These are phyloP conservation scores for Erythrocercus mccallii DNA, from an alignment of 2,113 vertebrate species.

Conservation along the genomic window DNA sequence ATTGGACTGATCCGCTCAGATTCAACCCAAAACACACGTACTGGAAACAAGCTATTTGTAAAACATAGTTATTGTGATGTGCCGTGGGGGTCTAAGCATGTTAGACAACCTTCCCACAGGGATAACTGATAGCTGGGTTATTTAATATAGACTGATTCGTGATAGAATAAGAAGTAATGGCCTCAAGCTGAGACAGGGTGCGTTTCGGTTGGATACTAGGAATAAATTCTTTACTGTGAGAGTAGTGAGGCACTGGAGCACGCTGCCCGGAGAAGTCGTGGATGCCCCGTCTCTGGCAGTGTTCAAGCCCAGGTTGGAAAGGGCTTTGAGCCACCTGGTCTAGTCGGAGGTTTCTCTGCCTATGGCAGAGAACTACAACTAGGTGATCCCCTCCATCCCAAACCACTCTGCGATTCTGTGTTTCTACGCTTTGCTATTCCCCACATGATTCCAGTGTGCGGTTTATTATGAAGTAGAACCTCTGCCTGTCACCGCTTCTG, in stretches of 20 bases:
- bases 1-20: not conserved
- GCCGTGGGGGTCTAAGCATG: not conserved
- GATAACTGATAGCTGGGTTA: not conserved
- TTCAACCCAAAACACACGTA: not conserved
- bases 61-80: not conserved
- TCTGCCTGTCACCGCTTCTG: not conserved
- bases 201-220: fast-evolving
- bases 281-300: not conserved
- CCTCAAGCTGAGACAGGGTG: not conserved
- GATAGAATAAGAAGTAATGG: not conserved
- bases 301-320: not conserved
- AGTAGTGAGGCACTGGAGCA: not conserved
- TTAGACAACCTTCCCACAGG: not conserved
- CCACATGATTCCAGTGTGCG: no score
- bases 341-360: not conserved
- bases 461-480: not conserved
- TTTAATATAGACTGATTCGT: not conserved
- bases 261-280: not conserved
- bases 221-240: not conserved
- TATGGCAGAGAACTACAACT: not conserved
- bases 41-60: not conserved
- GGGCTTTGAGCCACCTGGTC: not conserved
- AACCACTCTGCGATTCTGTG: not conserved
- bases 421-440: not conserved
- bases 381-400: no score